These are phyloP conservation scores for Agrotis ipsilon DNA, from an alignment of 2,888 invertebrate species.

Conservation along the genomic window DNA sequence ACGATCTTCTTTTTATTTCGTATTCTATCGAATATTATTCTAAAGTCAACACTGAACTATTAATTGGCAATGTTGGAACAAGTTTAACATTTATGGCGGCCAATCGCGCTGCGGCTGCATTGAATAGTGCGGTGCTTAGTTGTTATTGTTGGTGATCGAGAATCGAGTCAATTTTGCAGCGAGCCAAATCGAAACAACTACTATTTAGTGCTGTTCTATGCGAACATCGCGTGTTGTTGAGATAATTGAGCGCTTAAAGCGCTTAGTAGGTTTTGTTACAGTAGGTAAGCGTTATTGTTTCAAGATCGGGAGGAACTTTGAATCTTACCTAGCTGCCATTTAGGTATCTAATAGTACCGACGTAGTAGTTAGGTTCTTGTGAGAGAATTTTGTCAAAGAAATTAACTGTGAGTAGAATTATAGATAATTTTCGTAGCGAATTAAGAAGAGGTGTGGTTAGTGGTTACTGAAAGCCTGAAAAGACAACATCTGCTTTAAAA, in stretches of 20 bases:
- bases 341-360: not conserved
- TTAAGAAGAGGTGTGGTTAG: not conserved
- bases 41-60: conserved; percentile 40
- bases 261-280: conserved; percentile 54
- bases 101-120: conserved; percentile 57
- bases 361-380: not conserved
- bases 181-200: conserved; percentile 68
- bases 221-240: conserved; percentile 51
- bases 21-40: conserved; percentile 17
- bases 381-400: not conserved
- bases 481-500: no score
- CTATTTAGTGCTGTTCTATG: conserved; percentile 56
- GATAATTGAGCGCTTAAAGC: conserved; percentile 62
- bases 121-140: conserved; percentile 63
- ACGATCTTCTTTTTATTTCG: no score
- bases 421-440: not conserved
- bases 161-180: conserved; percentile 68
- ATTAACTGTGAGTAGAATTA: conserved; percentile 8
- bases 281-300: conserved; percentile 38
- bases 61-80: conserved; percentile 54
- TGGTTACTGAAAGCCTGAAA: no score
- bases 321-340: conserved; percentile 26
- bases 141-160: conserved; percentile 69
- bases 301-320: conserved; percentile 16
- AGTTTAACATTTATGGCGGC: conserved; percentile 55